These are phyloP conservation scores for Tenthredo amoena DNA, from an alignment of 2,888 invertebrate species.

Conservation along the genomic window DNA sequence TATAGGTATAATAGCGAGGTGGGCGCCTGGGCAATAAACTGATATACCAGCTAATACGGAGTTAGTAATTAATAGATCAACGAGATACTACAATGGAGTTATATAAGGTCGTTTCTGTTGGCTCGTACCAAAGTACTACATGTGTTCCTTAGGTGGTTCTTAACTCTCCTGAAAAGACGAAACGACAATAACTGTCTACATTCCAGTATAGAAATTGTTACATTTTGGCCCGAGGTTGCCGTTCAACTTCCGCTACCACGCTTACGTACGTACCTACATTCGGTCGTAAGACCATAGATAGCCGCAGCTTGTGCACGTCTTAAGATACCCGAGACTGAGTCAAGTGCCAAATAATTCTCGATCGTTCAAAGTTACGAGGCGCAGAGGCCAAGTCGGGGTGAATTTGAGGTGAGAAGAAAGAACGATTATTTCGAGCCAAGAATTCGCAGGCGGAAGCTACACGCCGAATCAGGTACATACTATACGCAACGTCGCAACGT, in stretches of 20 bases:
- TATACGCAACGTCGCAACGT: neutral
- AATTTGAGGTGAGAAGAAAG: conserved; percentile 47
- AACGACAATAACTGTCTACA: conserved; percentile 39
- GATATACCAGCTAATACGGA: conserved; percentile 18
- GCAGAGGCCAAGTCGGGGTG: conserved; percentile 38
- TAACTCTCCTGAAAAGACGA: conserved; percentile 39
- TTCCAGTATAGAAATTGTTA: conserved; percentile 36
- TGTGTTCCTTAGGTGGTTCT: conserved; percentile 50
- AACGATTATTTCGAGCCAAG: conserved; percentile 48
- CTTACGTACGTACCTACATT: conserved; percentile 24
- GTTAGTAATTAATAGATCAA: conserved; percentile 44
- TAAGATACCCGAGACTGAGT: conserved; percentile 43
- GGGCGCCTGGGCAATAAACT: conserved; percentile 34
- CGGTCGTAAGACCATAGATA: conserved; percentile 28
- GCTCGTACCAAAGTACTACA: conserved; percentile 4
- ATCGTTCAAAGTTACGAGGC: conserved; percentile 50
- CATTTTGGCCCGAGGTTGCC: conserved; percentile 40
- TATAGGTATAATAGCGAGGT: conserved; percentile 7
- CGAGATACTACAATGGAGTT: conserved; percentile 62
- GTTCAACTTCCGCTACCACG: conserved; percentile 36
- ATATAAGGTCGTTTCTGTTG: conserved; percentile 66
- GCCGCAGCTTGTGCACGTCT: conserved; percentile 43
- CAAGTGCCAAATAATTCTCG: conserved; percentile 50
- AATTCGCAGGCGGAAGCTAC: conserved; percentile 16
- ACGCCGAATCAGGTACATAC: conserved; percentile 43